A percentile compares a stretch with the other conserved stretches of the same genome.
phyloP scores from a whole-genome alignment of 2,888 invertebrate species.

The Chironomus riparius region DNA sequence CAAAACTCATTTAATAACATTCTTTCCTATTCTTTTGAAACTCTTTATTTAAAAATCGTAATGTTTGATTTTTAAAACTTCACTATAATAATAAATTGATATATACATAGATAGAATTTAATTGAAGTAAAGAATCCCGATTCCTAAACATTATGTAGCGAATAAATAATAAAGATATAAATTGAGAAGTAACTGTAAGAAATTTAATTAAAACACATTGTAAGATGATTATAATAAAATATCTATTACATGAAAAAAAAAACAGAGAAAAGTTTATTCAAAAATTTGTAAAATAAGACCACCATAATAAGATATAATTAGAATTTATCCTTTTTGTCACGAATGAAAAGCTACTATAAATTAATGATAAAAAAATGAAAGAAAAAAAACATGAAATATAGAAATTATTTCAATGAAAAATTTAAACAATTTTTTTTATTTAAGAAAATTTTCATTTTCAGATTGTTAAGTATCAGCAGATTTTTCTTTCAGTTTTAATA shows the following conservation, averaged over 20 bases:
- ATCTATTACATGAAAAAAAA: not conserved
- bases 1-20: not conserved
- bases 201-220: not conserved
- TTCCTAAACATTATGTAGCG: slow-evolving; percentile 13
- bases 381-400: not conserved
- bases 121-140: slow-evolving; percentile 8
- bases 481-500: not conserved
- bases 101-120: slow-evolving; percentile 18
- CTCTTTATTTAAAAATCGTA: too few species aligned
- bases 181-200: not conserved
- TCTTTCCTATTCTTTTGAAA: too few species aligned
- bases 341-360: not conserved
- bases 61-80: not conserved
- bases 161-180: not conserved
- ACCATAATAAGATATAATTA: not conserved
- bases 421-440: not conserved
- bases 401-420: not conserved
- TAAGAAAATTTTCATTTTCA: not conserved
- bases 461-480: not conserved
- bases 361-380: not conserved
- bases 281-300: not conserved
- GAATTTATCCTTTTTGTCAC: slow-evolving; percentile 26
- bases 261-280: not conserved
- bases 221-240: slow-evolving; percentile 19
- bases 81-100: not conserved